Evolutionary conservation across 2,797 vertebrate species (phyloP).

Genomic region (Novumbra hubbsi): DNA sequence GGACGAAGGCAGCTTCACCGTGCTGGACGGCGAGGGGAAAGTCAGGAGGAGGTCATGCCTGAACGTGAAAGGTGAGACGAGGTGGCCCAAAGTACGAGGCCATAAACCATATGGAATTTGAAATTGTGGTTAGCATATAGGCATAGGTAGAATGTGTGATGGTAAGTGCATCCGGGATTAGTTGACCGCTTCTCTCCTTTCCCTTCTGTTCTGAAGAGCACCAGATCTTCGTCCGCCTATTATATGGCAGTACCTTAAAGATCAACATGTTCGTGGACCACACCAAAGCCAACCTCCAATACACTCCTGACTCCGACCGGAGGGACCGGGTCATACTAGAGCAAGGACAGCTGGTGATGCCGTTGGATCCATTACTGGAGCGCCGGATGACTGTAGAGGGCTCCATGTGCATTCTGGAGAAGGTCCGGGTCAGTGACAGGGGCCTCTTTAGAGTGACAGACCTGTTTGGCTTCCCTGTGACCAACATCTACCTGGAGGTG

Average conservation of each 20-base stretch:
- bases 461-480: conserved; percentile 67
- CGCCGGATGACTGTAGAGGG: conserved; percentile 65
- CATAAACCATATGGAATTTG: too few relatives aligned
- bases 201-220: conserved; percentile 60
- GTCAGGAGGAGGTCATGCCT: conserved; percentile 67
- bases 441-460: conserved; percentile 71
- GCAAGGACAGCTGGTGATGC: conserved; percentile 53
- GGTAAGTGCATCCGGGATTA: background rate
- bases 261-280: conserved; percentile 65
- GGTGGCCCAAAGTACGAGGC: background rate
- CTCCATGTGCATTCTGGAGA: conserved; percentile 63
- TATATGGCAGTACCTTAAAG: conserved; percentile 60
- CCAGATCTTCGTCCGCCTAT: conserved; percentile 55
- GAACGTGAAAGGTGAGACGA: conserved; percentile 71
- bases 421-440: conserved; percentile 48
- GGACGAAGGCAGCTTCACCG: conserved; percentile 74
- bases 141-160: background rate
- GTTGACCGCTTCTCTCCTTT: background rate
- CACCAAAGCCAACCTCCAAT: conserved; percentile 60
- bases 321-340: conserved; percentile 59
- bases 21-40: conserved; percentile 65
- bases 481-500: conserved; percentile 65
- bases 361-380: conserved; percentile 62
- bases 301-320: conserved; percentile 57
- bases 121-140: background rate